These are phyloP conservation scores for Dinoponera quadriceps DNA, from an alignment of 1,140 invertebrate genomes.

Conservation along the genomic window DNA sequence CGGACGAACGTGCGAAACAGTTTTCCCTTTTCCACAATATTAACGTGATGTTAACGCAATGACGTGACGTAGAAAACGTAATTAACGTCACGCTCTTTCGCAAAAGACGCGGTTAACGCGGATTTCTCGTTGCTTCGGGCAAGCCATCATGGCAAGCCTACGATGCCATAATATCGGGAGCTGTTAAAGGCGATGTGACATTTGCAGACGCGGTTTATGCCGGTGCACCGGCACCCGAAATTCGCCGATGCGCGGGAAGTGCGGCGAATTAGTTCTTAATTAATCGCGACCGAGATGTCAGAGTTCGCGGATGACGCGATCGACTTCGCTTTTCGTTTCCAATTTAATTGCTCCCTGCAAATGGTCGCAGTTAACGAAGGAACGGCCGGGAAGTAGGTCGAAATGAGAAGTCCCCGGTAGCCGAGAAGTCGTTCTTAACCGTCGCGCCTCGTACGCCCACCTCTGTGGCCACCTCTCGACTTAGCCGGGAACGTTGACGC, in stretches of 20 bases:
- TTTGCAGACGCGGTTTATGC: not conserved
- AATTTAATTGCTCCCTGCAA: too few relatives aligned
- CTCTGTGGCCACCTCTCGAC: slow-evolving; percentile 14
- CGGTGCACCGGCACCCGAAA: not conserved
- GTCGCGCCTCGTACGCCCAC: too few relatives aligned
- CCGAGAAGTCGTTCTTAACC: not conserved
- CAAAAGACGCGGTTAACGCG: not conserved
- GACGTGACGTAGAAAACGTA: not conserved
- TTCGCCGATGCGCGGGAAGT: not conserved
- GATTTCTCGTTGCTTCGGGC: not conserved
- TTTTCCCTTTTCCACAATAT: not conserved
- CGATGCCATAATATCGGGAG: not conserved
- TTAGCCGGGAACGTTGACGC: slow-evolving; percentile 12
- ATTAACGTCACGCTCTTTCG: not conserved
- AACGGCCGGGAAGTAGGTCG: too few relatives aligned
- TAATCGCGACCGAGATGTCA: not conserved
- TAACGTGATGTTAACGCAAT: not conserved
- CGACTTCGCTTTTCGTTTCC: too few relatives aligned
- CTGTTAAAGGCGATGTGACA: slow-evolving; percentile 19
- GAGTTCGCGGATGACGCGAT: too few relatives aligned
- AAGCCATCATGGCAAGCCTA: slow-evolving; percentile 4
- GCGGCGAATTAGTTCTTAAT: not conserved
- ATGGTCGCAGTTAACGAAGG: too few relatives aligned
- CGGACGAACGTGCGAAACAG: not conserved
- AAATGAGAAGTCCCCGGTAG: too few relatives aligned